These are phyloP conservation scores for Trachythela sp. DNA, from an alignment of 64 coral and sea anemone genomes.

Conservation along the genomic window DNA sequence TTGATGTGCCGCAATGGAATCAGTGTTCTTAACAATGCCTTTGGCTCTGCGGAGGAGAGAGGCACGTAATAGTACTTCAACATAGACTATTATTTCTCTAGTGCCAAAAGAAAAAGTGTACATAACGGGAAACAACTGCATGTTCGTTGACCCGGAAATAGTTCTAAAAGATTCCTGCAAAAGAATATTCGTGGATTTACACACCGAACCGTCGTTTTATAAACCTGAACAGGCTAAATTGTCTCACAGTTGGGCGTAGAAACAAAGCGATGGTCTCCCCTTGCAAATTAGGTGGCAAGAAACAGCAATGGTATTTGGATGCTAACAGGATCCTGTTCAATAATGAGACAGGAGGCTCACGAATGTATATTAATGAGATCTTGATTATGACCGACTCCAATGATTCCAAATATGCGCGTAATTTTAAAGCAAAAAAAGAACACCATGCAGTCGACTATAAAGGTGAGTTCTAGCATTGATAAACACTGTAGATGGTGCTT, in stretches of 20 bases:
- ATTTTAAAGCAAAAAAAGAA: neutral
- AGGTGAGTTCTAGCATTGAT: neutral
- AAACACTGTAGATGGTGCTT: too few relatives aligned
- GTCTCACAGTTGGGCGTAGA: neutral
- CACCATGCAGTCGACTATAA: neutral
- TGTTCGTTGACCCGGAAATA: too few relatives aligned
- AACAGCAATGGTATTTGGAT: neutral
- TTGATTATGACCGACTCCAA: too few relatives aligned
- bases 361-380: too few relatives aligned
- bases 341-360: neutral
- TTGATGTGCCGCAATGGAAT: too few relatives aligned
- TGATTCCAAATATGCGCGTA: neutral
- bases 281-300: neutral
- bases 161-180: too few relatives aligned
- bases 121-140: too few relatives aligned
- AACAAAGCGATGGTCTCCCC: neutral
- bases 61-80: too few relatives aligned
- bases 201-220: neutral
- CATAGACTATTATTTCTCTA: too few relatives aligned
- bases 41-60: too few relatives aligned
- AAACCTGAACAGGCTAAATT: neutral
- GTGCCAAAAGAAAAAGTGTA: too few relatives aligned
- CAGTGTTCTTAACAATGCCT: too few relatives aligned
- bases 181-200: neutral
- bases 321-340: neutral